Conservation (phyloP, 2,113 vertebrate genomes). For the Carlito syrichta region DNA sequence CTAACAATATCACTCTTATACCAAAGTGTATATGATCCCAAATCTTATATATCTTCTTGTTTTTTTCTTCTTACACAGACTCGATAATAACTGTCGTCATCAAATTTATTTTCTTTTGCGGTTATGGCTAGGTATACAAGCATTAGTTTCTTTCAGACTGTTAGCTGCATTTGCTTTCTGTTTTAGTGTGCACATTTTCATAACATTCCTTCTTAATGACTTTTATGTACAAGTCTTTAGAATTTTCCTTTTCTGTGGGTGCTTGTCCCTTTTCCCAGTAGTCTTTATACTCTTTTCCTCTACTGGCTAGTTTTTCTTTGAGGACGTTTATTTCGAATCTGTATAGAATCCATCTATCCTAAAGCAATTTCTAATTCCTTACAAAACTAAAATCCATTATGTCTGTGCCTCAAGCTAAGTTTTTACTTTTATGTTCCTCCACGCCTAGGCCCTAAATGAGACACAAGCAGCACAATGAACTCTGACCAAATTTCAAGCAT, state of each 20-base stretch:
- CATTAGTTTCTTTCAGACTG: background rate
- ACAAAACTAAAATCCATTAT: constrained; percentile 19
- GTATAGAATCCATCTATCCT: background rate
- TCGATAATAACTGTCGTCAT: background rate
- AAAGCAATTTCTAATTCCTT: constrained; percentile 59
- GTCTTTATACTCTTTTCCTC: background rate
- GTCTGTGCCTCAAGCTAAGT: background rate
- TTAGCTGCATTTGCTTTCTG: background rate
- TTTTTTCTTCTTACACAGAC: background rate
- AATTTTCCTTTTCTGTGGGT: background rate
- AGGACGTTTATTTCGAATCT: constrained; percentile 39
- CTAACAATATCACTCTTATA: background rate
- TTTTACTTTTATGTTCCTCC: constrained; percentile 21
- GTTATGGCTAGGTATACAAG: background rate
- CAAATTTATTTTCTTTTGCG: background rate
- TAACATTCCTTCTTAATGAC: background rate
- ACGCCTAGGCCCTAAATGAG: background rate
- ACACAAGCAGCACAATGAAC: background rate
- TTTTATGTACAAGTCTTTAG: background rate
- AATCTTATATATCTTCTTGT: background rate
- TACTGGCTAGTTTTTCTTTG: background rate
- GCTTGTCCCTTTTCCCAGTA: background rate
- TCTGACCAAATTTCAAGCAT: constrained; percentile 9
- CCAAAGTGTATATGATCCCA: background rate
- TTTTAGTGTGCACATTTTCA: background rate